Evolutionary conservation across 2,888 invertebrate species (phyloP).

Genomic region (Ypsolopha scabrella): DNA sequence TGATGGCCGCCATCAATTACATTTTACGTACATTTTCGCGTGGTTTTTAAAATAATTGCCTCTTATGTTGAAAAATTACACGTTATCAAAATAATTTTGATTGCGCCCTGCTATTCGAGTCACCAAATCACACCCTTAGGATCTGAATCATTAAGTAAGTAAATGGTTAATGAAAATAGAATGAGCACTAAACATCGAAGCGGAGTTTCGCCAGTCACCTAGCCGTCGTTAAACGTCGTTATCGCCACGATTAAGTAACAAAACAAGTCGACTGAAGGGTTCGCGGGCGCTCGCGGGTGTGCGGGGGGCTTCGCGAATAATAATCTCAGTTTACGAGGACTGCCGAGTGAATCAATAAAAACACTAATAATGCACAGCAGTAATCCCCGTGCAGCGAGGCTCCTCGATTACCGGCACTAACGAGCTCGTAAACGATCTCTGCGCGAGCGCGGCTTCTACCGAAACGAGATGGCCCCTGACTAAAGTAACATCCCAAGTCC

Average conservation of each 20-base stretch:
- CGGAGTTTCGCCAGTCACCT: slow-evolving; percentile 70
- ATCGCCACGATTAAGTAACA: slow-evolving; percentile 69
- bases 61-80: background rate
- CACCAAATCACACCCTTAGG: slow-evolving; percentile 63
- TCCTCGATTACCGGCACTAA: slow-evolving; percentile 5
- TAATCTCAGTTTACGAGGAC: slow-evolving; percentile 69
- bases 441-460: slow-evolving; percentile 52
- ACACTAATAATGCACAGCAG: slow-evolving; percentile 70
- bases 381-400: slow-evolving; percentile 34
- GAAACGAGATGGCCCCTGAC: too few species aligned
- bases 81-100: slow-evolving; percentile 37
- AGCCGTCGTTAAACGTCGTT: slow-evolving; percentile 69
- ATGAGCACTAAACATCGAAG: slow-evolving; percentile 69
- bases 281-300: slow-evolving; percentile 22
- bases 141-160: slow-evolving; percentile 67
- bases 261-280: slow-evolving; percentile 28
- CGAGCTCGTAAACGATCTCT: slow-evolving; percentile 64
- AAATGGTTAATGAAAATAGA: slow-evolving; percentile 71
- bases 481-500: too few species aligned
- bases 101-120: slow-evolving; percentile 33
- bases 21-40: background rate
- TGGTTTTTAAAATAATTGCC: background rate
- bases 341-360: slow-evolving; percentile 71
- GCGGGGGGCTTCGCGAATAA: slow-evolving; percentile 56
- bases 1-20: background rate